Conservation (phyloP, 2,113 vertebrate species). For the Rattus rattus region DNA sequence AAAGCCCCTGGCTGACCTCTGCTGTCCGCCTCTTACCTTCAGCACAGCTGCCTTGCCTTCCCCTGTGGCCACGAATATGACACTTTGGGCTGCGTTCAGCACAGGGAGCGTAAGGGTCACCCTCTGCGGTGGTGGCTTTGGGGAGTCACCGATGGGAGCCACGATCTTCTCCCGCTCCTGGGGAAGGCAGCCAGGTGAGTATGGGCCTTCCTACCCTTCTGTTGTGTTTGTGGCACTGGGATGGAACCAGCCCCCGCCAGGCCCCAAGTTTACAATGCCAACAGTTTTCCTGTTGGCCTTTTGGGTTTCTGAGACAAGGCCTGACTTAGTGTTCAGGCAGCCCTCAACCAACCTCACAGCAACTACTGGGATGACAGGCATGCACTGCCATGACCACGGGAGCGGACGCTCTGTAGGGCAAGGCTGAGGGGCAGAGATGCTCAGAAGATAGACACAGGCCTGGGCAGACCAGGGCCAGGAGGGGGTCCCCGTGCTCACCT, state of each 20-base stretch:
- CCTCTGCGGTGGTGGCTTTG: conserved; percentile 92
- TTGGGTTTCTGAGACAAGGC: neutral
- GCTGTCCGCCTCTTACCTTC: conserved; percentile 86
- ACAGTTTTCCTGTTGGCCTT: neutral
- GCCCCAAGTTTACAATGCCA: too few relatives aligned
- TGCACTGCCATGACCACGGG: neutral
- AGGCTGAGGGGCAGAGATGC: neutral
- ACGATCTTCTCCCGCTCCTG: conserved; percentile 92
- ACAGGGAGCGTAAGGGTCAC: conserved; percentile 93
- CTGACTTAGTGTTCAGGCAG: neutral
- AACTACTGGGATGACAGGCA: neutral
- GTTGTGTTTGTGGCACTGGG: neutral
- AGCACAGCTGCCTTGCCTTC: conserved; percentile 92
- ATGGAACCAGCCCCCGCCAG: neutral
- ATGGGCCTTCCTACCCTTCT: neutral
- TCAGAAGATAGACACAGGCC: neutral
- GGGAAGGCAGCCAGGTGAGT: too few relatives aligned
- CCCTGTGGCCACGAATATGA: conserved; percentile 94
- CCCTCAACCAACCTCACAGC: neutral
- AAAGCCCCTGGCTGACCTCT: neutral
- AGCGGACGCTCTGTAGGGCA: neutral
- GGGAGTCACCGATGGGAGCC: conserved; percentile 93
- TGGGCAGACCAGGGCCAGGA: neutral
- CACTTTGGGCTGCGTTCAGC: conserved; percentile 91
- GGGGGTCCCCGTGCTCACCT: conserved; percentile 85